phyloP scores from a whole-genome alignment of 2,888 invertebrate genomes.

The Chymomyza fuscimana region DNA sequence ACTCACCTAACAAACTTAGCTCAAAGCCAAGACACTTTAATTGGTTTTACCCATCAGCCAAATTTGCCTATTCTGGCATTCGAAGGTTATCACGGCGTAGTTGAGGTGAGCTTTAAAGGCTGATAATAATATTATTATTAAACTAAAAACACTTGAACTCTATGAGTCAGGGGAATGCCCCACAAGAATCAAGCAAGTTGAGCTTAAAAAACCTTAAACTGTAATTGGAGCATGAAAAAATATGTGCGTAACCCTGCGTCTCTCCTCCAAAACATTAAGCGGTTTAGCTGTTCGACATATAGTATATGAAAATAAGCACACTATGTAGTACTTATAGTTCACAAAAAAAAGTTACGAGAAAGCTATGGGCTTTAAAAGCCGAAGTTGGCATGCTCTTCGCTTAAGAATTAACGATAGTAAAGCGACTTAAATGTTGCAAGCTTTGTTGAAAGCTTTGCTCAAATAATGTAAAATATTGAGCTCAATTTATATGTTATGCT shows the following conservation, averaged over 20 bases:
- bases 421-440: neutral
- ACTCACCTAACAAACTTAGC: conserved; percentile 6
- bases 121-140: conserved; percentile 31
- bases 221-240: conserved; percentile 61
- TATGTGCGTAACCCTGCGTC: conserved; percentile 8
- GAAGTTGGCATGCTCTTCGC: neutral
- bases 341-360: neutral
- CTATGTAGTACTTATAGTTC: neutral
- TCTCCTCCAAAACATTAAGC: conserved; percentile 1
- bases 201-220: conserved; percentile 17
- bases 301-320: neutral
- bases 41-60: conserved; percentile 55
- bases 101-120: conserved; percentile 39
- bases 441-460: conserved; percentile 5
- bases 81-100: conserved; percentile 61
- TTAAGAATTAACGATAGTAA: conserved; percentile 1
- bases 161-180: conserved; percentile 46
- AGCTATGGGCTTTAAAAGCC: neutral
- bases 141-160: conserved; percentile 27
- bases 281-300: neutral
- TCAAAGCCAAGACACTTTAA: neutral
- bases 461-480: too few species aligned
- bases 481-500: too few species aligned
- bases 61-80: conserved; percentile 38
- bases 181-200: conserved; percentile 17